Conservation (phyloP, 2,888 invertebrate species). For the Dorcus hopei region DNA sequence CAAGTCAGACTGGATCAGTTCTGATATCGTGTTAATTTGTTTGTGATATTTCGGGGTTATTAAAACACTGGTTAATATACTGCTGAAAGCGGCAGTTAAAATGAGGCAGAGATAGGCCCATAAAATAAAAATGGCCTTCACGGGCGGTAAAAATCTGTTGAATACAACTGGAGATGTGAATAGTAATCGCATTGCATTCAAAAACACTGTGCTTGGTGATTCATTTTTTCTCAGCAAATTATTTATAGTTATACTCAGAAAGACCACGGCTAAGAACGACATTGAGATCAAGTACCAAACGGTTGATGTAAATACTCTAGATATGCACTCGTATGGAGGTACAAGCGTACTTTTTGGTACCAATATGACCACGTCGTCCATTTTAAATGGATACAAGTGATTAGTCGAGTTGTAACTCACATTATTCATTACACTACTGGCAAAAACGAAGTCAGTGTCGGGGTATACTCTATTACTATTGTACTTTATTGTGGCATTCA, state of each 20-base stretch:
- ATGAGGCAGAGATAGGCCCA: slow-evolving; percentile 1
- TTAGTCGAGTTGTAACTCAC: neutral
- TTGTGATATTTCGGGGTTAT: slow-evolving; percentile 1
- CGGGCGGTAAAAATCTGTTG: neutral
- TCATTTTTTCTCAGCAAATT: too few relatives aligned
- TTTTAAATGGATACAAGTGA: neutral
- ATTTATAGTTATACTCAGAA: too few relatives aligned
- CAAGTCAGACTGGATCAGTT: neutral
- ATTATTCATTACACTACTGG: too few relatives aligned
- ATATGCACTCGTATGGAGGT: neutral
- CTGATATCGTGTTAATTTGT: slow-evolving; percentile 4
- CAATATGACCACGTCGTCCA: neutral
- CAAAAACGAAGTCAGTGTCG: too few relatives aligned
- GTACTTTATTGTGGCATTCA: too few relatives aligned
- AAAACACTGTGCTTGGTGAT: too few relatives aligned
- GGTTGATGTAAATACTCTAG: neutral
- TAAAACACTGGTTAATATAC: slow-evolving; percentile 1
- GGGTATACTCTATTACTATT: too few relatives aligned
- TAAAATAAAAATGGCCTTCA: neutral
- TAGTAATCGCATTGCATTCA: too few relatives aligned
- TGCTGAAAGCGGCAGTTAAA: slow-evolving; percentile 3
- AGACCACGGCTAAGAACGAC: neutral
- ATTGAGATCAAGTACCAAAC: neutral
- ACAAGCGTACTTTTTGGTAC: neutral
- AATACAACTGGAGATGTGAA: too few relatives aligned